Percentiles rank a stretch among this genome's conserved stretches.
phyloP scores from a whole-genome alignment of 2,113 vertebrate genomes.

The Megaceryle torquata region DNA sequence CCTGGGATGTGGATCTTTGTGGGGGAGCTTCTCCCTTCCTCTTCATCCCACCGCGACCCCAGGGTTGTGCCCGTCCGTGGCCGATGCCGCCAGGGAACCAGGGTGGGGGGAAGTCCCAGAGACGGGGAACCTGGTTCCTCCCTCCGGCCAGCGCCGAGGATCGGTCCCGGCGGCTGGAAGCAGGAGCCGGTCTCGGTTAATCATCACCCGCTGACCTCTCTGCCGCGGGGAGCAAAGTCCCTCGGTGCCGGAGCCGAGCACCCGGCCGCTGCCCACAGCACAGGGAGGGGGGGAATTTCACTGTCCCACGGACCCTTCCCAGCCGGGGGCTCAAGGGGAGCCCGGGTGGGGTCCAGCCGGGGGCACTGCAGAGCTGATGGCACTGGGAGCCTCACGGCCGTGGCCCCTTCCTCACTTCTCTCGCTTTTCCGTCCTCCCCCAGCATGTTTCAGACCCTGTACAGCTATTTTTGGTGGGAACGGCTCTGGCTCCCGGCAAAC shows the following conservation, averaged over 20 bases:
- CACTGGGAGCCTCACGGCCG: no score
- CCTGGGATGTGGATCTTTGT: accelerated
- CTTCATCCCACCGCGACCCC: accelerated
- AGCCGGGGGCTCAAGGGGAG: not conserved
- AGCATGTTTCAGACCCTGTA: constrained; percentile 89
- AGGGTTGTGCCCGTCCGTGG: accelerated
- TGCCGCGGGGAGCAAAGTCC: constrained; percentile 9
- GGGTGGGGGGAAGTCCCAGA: accelerated
- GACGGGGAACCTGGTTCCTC: no score
- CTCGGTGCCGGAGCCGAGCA: not conserved
- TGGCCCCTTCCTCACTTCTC: not conserved
- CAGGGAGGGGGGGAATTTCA: no score
- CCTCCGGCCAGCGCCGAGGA: not conserved
- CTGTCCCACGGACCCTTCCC: not conserved
- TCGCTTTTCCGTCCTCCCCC: not conserved
- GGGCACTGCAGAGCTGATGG: not conserved
- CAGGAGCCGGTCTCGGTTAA: not conserved
- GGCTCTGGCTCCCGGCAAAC: constrained; percentile 89
- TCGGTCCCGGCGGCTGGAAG: not conserved
- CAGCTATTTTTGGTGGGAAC: constrained; percentile 92
- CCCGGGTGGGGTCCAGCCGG: not conserved
- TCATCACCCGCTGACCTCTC: constrained; percentile 16
- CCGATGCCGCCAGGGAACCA: accelerated
- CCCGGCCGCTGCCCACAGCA: not conserved
- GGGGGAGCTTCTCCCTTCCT: not conserved